phyloP scores from a whole-genome alignment of 2,888 invertebrate genomes.

The Nasonovia ribisnigri region DNA sequence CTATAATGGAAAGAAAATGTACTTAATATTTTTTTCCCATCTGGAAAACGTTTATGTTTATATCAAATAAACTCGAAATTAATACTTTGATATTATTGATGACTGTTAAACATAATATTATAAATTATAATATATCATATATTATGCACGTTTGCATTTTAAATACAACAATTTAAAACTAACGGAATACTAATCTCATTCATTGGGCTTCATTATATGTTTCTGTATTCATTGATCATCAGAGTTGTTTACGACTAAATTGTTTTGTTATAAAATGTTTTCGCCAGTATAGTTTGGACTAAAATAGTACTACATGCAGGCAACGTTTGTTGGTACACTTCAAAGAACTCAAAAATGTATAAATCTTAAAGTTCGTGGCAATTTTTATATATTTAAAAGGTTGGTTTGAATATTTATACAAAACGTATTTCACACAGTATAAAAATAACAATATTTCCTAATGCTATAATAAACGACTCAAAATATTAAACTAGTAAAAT shows the following conservation, averaged over 20 bases:
- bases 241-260: neutral
- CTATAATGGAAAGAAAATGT: neutral
- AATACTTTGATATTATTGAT: neutral
- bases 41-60: neutral
- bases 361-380: constrained; percentile 20
- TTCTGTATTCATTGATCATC: neutral
- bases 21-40: constrained; percentile 2
- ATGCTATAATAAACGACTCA: neutral
- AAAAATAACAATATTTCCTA: neutral
- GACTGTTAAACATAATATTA: neutral
- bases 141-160: neutral
- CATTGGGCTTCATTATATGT: neutral
- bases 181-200: neutral
- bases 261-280: neutral
- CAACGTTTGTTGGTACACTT: neutral
- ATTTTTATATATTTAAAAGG: constrained; percentile 4
- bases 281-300: neutral
- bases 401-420: neutral
- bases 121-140: too few species aligned
- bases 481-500: neutral
- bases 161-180: neutral
- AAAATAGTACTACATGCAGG: neutral
- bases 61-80: neutral
- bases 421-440: neutral
- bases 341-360: constrained; percentile 1